phyloP scores from a whole-genome alignment of 2,797 vertebrate genomes.

The Scomberomorus guttatus region DNA sequence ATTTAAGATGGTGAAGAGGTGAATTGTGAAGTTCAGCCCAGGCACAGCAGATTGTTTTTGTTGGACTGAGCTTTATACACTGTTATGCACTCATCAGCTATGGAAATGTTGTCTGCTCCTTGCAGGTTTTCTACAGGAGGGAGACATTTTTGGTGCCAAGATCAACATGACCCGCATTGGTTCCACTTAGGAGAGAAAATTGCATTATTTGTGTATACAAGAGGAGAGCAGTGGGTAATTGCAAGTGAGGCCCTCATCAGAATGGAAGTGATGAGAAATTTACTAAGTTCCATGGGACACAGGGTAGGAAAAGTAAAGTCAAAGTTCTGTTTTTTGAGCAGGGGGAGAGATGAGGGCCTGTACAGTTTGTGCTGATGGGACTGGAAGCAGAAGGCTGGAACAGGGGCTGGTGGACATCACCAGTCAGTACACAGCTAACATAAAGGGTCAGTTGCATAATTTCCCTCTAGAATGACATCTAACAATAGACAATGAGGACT shows the following conservation, averaged over 20 bases:
- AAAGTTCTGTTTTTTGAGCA: slow-evolving; percentile 25
- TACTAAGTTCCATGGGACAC: slow-evolving; percentile 54
- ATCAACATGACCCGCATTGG: slow-evolving; percentile 83
- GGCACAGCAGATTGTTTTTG: slow-evolving; percentile 71
- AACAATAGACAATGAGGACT: slow-evolving; percentile 22
- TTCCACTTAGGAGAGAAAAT: slow-evolving; percentile 62
- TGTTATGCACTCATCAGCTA: slow-evolving; percentile 72
- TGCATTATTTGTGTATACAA: slow-evolving; percentile 73
- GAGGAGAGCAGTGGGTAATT: slow-evolving; percentile 66
- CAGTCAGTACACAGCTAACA: slow-evolving; percentile 6
- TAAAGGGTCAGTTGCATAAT: slow-evolving; percentile 28
- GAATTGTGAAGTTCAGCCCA: slow-evolving; percentile 55
- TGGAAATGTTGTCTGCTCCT: slow-evolving; percentile 83
- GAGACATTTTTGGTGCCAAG: slow-evolving; percentile 83
- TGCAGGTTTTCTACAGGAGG: slow-evolving; percentile 58
- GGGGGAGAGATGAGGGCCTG: not conserved
- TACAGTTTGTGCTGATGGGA: slow-evolving; percentile 16
- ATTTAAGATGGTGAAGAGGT: slow-evolving; percentile 56
- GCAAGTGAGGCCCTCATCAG: slow-evolving; percentile 65
- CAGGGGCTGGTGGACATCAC: not conserved
- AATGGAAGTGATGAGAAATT: slow-evolving; percentile 66
- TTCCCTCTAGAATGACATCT: not conserved
- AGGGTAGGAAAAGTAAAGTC: slow-evolving; percentile 34
- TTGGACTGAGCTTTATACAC: slow-evolving; percentile 71
- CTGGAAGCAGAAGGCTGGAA: slow-evolving; percentile 2